Base-by-base conservation (phyloP, 2,888 invertebrate species). In the Balanococcus diminutus region DNA sequence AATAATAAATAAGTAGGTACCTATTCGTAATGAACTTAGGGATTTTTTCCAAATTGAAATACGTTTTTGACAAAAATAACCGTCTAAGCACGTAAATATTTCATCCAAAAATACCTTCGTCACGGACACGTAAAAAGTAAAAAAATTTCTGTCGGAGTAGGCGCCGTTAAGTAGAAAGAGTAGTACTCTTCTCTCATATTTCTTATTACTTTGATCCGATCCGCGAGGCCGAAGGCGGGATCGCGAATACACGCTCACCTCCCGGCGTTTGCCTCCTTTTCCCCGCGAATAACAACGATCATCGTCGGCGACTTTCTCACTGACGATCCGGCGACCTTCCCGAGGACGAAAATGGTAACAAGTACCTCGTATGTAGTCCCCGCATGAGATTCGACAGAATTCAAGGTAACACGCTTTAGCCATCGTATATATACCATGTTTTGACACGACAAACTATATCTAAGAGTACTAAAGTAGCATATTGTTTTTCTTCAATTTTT, bases 101-200 rank as follows among this genome's bases (percentile, higher is more conserved):
- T n/a, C n/a, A n/a, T n/a, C n/a, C n/a, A n/a, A n/a, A n/a, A n/a
- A n/a, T n/a, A n/a, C n/a, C n/a, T n/a, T n/a, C n/a, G n/a, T n/a
- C 42, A 42, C 14, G 14, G 14, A 14, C 42, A 14, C 14, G 11
- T 42, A n/a, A 25, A 61, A 61, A 61, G 25, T 46, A 25, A 61
- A 61, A 61, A 61, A 25, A 61, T 61, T 61, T 61, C 61, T 25
- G 25, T 61, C 25, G 61, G 25, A 61, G 25, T 61, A 61, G 61
- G 61, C 61, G 61, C 61, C 61, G 61, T 61, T 61, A 11, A 61
- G 61, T 61, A 61, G 61, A 61, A 25, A 61, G 61, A 61, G 61
- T 11, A 6, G 46, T n/a, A 61, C 61, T 61, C 61, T 25, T 8
- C 61, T 61, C 61, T 25, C 61, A 61, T 25, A 61, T 61, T 61